A percentile compares a stretch with the other conserved stretches of the same genome.
phyloP scores from a whole-genome alignment of 1,140 invertebrate genomes.

The Sesamia nonagrioides region DNA sequence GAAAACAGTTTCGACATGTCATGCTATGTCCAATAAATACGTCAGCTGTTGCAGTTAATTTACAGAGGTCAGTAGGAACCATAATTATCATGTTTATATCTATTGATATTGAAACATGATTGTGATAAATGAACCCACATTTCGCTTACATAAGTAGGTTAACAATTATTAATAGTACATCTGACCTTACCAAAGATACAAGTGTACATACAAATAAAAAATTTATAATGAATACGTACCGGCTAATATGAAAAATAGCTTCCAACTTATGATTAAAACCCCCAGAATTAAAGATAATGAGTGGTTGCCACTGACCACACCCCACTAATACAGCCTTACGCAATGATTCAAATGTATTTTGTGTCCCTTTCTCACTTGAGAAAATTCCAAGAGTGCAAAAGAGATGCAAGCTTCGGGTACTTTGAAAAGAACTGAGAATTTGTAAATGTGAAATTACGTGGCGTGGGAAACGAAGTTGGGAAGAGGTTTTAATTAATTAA shows the following conservation, averaged over 20 bases:
- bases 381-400: slow-evolving; percentile 41
- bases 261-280: slow-evolving; percentile 70
- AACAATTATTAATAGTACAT: slow-evolving; percentile 38
- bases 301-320: slow-evolving; percentile 70
- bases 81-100: neutral
- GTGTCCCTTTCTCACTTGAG: slow-evolving; percentile 56
- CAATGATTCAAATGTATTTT: slow-evolving; percentile 66
- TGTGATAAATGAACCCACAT: slow-evolving; percentile 26
- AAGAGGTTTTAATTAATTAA: slow-evolving; percentile 45
- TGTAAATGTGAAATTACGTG: slow-evolving; percentile 47
- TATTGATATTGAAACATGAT: slow-evolving; percentile 12
- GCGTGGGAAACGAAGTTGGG: slow-evolving; percentile 53
- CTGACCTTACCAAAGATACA: slow-evolving; percentile 26
- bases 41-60: neutral
- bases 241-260: slow-evolving; percentile 65
- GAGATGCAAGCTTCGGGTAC: slow-evolving; percentile 53
- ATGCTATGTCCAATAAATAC: neutral
- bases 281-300: slow-evolving; percentile 75
- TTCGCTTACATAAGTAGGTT: slow-evolving; percentile 23
- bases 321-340: slow-evolving; percentile 71
- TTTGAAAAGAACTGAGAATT: slow-evolving; percentile 48
- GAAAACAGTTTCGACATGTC: neutral
- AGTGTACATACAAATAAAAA: slow-evolving; percentile 50
- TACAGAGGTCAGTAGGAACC: slow-evolving; percentile 5
- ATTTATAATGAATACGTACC: slow-evolving; percentile 52